Conservation (phyloP, 2,113 vertebrate genomes). For the Rhineura floridana region DNA sequence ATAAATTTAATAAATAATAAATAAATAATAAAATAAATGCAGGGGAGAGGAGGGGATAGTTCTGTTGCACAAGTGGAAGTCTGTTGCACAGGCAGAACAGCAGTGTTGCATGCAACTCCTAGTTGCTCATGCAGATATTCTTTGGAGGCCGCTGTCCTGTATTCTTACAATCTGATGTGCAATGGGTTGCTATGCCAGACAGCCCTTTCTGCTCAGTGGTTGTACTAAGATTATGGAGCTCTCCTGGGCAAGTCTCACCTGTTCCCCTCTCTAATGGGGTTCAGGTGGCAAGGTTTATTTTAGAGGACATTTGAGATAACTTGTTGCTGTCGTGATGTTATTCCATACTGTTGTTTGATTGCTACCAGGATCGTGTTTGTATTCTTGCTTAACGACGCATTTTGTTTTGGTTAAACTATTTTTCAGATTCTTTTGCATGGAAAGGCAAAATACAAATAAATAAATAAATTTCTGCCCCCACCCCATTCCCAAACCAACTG, state of each 20-base stretch:
- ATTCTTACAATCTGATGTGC: background rate
- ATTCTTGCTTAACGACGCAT: background rate
- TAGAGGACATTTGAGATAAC: background rate
- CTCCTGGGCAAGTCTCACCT: background rate
- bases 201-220: background rate
- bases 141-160: background rate
- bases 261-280: no score
- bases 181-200: background rate
- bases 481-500: no score
- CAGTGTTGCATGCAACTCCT: no score
- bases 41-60: no score
- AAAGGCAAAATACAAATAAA: background rate
- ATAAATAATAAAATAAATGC: no score
- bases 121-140: background rate
- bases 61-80: no score
- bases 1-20: no score
- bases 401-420: background rate
- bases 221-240: background rate
- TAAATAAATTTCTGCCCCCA: background rate
- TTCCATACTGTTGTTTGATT: background rate
- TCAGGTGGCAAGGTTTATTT: background rate
- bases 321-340: background rate
- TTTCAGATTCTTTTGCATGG: background rate
- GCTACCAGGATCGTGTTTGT: background rate
- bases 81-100: no score